Conservation (phyloP, 2,113 vertebrate genomes). For the Falcunculus frontatus region DNA sequence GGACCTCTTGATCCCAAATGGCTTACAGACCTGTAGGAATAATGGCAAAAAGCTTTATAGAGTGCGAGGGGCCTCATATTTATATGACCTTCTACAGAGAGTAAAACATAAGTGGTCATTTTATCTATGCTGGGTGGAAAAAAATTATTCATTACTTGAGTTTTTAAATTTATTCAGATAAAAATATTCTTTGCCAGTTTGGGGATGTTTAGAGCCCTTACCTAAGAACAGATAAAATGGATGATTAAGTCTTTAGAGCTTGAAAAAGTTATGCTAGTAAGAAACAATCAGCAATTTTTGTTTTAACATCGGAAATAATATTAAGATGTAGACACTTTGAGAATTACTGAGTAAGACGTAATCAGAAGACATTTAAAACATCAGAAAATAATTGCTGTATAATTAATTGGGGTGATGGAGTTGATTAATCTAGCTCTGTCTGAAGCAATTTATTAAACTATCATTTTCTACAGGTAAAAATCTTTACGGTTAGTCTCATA, state of each 20-base stretch:
- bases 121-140: neutral
- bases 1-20: neutral
- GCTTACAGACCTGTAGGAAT: neutral
- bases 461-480: slow-evolving; percentile 32
- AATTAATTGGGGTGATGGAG: slow-evolving; percentile 55
- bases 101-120: neutral
- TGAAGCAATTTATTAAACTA: slow-evolving; percentile 35
- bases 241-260: slow-evolving; percentile 3
- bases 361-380: slow-evolving; percentile 66
- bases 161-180: neutral
- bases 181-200: neutral
- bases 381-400: slow-evolving; percentile 64
- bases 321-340: slow-evolving; percentile 41
- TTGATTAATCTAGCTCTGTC: slow-evolving; percentile 46
- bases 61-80: neutral
- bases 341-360: slow-evolving; percentile 59
- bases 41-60: neutral
- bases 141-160: neutral
- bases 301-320: slow-evolving; percentile 55
- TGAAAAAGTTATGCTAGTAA: slow-evolving; percentile 22
- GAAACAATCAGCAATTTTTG: slow-evolving; percentile 59
- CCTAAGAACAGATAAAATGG: neutral
- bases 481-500: neutral
- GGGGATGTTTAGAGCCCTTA: neutral
- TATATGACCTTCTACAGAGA: neutral